phyloP scores from a whole-genome alignment of 2,888 invertebrate species.

The Steromphala cineraria region DNA sequence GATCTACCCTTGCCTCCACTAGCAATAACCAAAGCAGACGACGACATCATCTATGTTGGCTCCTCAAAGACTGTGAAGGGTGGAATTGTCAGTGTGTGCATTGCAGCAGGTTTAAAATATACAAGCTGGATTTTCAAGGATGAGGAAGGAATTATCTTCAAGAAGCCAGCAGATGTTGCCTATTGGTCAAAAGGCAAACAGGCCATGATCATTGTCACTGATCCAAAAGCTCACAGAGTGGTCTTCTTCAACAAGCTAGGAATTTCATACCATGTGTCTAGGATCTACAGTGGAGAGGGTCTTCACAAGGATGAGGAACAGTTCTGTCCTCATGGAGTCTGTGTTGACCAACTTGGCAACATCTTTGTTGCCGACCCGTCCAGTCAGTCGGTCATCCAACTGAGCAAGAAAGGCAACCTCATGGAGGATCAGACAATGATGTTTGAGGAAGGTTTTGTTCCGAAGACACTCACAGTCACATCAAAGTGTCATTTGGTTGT shows the following conservation, averaged over 20 bases:
- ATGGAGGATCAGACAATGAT: neutral
- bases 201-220: neutral
- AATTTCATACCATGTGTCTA: neutral
- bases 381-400: neutral
- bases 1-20: neutral
- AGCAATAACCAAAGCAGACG: neutral
- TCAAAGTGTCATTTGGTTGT: neutral
- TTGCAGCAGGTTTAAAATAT: neutral
- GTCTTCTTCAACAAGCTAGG: neutral
- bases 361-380: neutral
- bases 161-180: neutral
- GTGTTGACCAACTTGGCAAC: neutral
- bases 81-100: neutral
- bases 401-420: neutral
- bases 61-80: neutral
- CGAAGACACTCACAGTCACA: neutral
- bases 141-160: neutral
- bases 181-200: neutral
- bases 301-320: neutral
- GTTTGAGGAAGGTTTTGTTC: neutral
- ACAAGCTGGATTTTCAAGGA: neutral
- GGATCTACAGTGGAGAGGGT: neutral
- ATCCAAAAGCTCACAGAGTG: neutral
- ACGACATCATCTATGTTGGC: neutral
- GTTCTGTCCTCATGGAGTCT: neutral